Base-by-base conservation (phyloP, 2,797 vertebrate species). In the Pygocentrus nattereri region DNA sequence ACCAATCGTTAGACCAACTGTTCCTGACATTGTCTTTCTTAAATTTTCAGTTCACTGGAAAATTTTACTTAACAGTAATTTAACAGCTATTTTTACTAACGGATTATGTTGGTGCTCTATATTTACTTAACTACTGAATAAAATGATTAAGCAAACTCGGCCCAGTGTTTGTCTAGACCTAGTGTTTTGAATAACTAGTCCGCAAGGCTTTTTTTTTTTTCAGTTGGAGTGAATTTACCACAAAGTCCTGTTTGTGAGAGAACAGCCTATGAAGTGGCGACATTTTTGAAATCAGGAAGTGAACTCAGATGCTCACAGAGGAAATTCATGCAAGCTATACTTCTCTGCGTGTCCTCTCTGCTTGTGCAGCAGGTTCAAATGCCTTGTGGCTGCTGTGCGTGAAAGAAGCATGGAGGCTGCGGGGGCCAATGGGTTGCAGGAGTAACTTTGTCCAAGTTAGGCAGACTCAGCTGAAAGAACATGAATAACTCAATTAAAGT, bases 231-330 rank as follows among this genome's bases (percentile, higher is more conserved):
- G 31, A 85, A 79, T 84, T 82, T 69, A 88, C 87, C 85, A 83
- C 86, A 86, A 87, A 87, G 82, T 86, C 85, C 83, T 85, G 84
- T 86, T 87, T 87, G 77, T 25, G 74, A 79, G 80, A 23, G 56
- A 80, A 52, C 71, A 78, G 81, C 73, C 82, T 67, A 76, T 38
- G 15, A 76, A 68, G 41, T 64, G 38, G 65, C 49, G 38, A 88
- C 82, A 82, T 67, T 69, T 73, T 67, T 90, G 50, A 91, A 94
- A 94, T 88, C 87, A 93, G 95, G 94, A 95, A 95, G 94, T 94
- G 88, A 89, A 88, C 88, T 92, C 71, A 89, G 76, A 89, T 87
- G 90, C 81, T 88, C 85, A 87, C 84, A 92, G 88, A 94, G 93
- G 93, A 94, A 94, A 91, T 90, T 80, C 89, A 91, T 84, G 88